Base-by-base conservation (phyloP, 2,797 vertebrate species). In the Hippocampus kuda region DNA sequence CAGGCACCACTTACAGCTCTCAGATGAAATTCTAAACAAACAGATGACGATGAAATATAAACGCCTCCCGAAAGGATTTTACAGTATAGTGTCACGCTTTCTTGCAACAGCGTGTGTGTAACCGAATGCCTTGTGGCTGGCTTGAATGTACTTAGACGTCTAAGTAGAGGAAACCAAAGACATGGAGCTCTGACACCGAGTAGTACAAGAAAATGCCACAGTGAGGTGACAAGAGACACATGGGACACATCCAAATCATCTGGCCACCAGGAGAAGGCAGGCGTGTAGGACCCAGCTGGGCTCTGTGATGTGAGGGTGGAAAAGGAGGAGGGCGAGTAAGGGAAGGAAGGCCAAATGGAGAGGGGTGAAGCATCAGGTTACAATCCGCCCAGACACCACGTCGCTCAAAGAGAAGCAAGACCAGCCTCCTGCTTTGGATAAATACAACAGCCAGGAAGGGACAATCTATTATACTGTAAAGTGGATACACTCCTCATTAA, bases 381-480 rank as follows among this genome's bases (percentile, higher is more conserved):
- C 87, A 86, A 85, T 87, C 88, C 81, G 69, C 85, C 80, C 84
- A 86, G 86, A 87, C 83, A 78, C 85, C 84, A 87, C 88, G 84
- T 90, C 83, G 83, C 80, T 87, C 84, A 85, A 86, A 85, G 81
- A 84, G 79, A 84, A 38, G 73, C 70, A 87, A 78, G 79, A 48
- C 77, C 79, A 73, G 75, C 76, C 79, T 75, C 79, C 75, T 83
- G 79, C 74, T n/a, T 81, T 77, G 75, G 78, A 77, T 78, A n/a
- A 66, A 81, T 81, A n/a, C 75, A 74, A 61, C 80, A 84, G 84
- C 83, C 77, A 76, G 22, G 24, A 5, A 75, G 79, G 80, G 76
- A 83, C 3, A 42, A 42, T 67, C 66, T 57, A 67, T 57, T 38
- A 41, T 41, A 2, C 51, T 41, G 49, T 67, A 57, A 18, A 24